Evolutionary conservation across 2,113 vertebrate genomes (phyloP), one percentile per base, ranked within the genome.

Genomic region (Callithrix jacchus): DNA sequence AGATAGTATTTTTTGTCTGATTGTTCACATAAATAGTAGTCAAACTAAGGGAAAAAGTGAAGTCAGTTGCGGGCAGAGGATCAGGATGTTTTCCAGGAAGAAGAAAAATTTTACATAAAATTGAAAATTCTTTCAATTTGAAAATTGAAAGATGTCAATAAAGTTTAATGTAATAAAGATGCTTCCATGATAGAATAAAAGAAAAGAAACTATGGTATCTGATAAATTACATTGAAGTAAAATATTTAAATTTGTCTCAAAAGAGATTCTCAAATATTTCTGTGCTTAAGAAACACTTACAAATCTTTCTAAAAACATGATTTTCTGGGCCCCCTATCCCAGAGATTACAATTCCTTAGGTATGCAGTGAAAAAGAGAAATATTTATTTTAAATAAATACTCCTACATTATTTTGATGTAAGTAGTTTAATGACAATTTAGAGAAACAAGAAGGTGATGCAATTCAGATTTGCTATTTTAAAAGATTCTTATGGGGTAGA

Each of bases 11-110:
- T 90, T 71, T 64, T 74, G 17, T 61, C 32, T 76, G 11, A 81
- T 89, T 87, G 1, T 87, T 83, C 10, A 52, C 20, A 40, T 40
- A 6, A 66, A 0, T 35, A 68, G 13, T 45, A 17, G 21, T 25
- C 18, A 76, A 81, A 70, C 13, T 37, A 42, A 79, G 30, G 14
- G 17, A 45, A 66, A 70, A 77, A 5, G 4, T 79, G 12, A 61
- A 91, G 8, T 45, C 11, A 71, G 2, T 0, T 30, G 0, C 5
- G 4, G 2, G 0, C 6, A 42, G 21, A 11, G 17, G 45, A 13
- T 64, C 52, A 68, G 20, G 13, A 54, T 1, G 2, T 54, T 87
- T 61, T 58, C 40, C 30, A 23, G 5, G 3, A n/a, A 13, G 14
- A 11, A 71, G 80, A 6, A 54, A 89, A 82, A 81, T 30, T 18